A percentile compares a stretch with the other conserved stretches of the same genome.
phyloP scores from a whole-genome alignment of 2,797 vertebrate species.

The Momotus momota region DNA sequence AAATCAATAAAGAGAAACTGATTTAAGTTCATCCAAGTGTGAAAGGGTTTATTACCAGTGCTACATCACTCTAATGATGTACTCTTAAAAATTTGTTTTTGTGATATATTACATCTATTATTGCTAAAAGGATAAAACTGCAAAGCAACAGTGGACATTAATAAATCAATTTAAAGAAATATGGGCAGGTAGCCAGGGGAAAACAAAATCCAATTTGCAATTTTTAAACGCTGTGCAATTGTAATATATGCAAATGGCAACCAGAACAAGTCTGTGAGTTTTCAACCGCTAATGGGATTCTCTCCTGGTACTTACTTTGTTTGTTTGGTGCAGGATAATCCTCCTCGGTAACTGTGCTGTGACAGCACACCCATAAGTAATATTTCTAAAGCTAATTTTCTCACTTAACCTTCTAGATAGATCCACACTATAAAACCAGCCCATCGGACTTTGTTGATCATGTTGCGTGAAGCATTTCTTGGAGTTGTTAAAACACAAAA shows the following conservation, averaged over 20 bases:
- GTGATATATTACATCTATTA: constrained; percentile 88
- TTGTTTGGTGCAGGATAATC: constrained; percentile 36
- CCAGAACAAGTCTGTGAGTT: not conserved
- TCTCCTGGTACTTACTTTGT: constrained; percentile 27
- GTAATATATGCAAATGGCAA: constrained; percentile 68
- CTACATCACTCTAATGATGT: constrained; percentile 89
- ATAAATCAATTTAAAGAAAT: constrained; percentile 86
- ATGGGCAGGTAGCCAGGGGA: constrained; percentile 76
- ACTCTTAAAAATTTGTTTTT: constrained; percentile 88
- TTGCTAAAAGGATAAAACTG: constrained; percentile 88
- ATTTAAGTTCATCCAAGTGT: constrained; percentile 88
- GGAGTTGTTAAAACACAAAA: not conserved
- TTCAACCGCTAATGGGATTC: constrained; percentile 54
- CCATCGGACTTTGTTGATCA: constrained; percentile 21
- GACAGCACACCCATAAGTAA: not conserved
- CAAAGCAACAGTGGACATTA: constrained; percentile 83
- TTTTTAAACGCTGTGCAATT: constrained; percentile 67
- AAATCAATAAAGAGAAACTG: constrained; percentile 90
- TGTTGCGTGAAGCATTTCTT: constrained; percentile 38
- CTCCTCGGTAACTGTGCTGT: not conserved
- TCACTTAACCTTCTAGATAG: constrained; percentile 68
- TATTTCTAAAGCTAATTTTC: constrained; percentile 69
- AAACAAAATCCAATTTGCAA: constrained; percentile 68
- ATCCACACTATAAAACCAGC: constrained; percentile 20
- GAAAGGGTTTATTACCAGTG: constrained; percentile 87